Percentiles rank a stretch among this genome's conserved stretches.
These are phyloP conservation scores for Gandaritis pyraliata DNA, from an alignment of 2,888 invertebrate genomes.

Conservation along the genomic window DNA sequence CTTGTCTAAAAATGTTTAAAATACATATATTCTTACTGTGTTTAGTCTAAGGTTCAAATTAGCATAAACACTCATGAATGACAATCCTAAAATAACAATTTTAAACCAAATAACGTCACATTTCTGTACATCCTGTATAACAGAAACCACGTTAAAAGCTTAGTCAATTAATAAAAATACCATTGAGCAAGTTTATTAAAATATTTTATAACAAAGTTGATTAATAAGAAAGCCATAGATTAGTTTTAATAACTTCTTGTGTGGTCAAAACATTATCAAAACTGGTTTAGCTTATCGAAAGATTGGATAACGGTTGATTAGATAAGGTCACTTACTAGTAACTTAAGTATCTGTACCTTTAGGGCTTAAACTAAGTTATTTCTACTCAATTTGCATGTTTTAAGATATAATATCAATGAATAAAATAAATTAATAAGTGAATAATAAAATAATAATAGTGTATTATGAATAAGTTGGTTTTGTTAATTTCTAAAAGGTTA, in stretches of 20 bases:
- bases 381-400: not conserved
- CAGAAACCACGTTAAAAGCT: not conserved
- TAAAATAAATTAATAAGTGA: too few relatives aligned
- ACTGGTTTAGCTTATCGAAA: constrained; percentile 34
- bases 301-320: constrained; percentile 21
- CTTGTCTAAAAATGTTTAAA: too few relatives aligned
- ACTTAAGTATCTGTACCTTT: not conserved
- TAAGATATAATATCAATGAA: too few relatives aligned
- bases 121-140: too few relatives aligned
- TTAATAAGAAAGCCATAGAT: constrained; percentile 19
- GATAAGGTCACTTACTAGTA: constrained; percentile 19
- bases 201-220: constrained; percentile 16
- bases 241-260: constrained; percentile 38
- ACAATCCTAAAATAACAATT: too few relatives aligned
- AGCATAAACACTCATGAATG: too few relatives aligned
- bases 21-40: too few relatives aligned
- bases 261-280: constrained; percentile 36
- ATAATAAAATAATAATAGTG: too few relatives aligned
- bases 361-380: not conserved
- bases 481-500: too few relatives aligned
- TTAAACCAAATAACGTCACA: too few relatives aligned
- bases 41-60: too few relatives aligned
- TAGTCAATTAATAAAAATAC: not conserved
- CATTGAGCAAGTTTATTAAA: constrained; percentile 10
- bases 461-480: too few relatives aligned